Base-by-base conservation (phyloP, 2,797 vertebrate genomes). In the Megaceryle alcyon region DNA sequence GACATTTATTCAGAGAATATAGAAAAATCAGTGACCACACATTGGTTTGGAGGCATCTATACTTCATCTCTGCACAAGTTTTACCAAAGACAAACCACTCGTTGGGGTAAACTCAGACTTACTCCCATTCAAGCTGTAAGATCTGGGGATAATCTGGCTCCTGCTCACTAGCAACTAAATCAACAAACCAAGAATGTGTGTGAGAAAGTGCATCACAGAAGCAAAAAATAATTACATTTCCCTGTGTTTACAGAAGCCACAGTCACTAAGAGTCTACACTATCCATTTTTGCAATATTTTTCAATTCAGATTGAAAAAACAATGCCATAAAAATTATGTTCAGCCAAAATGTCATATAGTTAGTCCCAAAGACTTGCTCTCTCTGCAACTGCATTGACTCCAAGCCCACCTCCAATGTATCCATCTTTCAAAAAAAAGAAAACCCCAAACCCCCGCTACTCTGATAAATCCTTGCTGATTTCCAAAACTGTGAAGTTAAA, bases 231-330 rank as follows among this genome's bases (percentile, higher is more conserved):
- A 46, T 28, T 28, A 44, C 3, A 43, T 84, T 79, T 82, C 29
- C 37, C 33, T 43, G 6, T 3, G 26, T 76, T 95, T 43, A 79
- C 60, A 78, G 70, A 96, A 94, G 84, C 33, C 75, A 46, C 39
- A 92, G 70, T 65, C 13, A 14, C 44, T 44, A 48, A 60, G 71
- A 66, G 16, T 54, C 17, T 77, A 72, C 33, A 84, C 14, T 82
- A 22, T 44, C 46, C 65, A 57, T 9, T 54, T 86, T 56, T 54
- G 70, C 56, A 92, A 29, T 88, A 87, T 87, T 97, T 35, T 97
- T 90, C 60, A 94, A 91, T 92, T 95, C 94, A 88, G 59, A 87
- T 29, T 53, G n/a, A 70, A 96, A 91, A 92, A n/a, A 3, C 54
- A 86, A 73, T 9, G 46, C 2, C 8, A 46, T 75, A 90, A 35